These are phyloP conservation scores for Dione juno DNA, from an alignment of 2,888 invertebrate genomes.

Conservation along the genomic window DNA sequence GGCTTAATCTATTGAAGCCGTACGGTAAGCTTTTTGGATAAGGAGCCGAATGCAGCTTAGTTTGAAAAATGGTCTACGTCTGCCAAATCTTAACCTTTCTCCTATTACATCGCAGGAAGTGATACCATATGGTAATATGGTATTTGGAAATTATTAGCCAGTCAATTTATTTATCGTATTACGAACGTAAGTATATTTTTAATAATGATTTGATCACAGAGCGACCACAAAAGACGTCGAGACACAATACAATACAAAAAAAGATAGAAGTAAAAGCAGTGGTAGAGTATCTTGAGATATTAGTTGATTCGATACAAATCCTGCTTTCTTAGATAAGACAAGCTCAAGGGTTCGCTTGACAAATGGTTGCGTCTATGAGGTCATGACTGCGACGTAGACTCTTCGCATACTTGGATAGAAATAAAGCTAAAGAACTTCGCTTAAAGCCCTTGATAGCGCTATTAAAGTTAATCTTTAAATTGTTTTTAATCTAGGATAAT, in stretches of 20 bases:
- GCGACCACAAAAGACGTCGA: not conserved
- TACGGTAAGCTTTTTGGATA: constrained; percentile 5
- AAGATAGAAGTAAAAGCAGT: constrained; percentile 8
- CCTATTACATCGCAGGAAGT: not conserved
- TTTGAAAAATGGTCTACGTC: constrained; percentile 21
- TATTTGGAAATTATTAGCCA: not conserved
- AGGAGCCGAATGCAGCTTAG: not conserved
- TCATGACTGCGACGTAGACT: constrained; percentile 52
- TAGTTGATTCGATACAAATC: constrained; percentile 65
- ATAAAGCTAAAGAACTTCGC: constrained; percentile 24
- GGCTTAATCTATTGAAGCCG: not conserved
- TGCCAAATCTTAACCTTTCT: constrained; percentile 1
- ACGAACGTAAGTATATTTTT: not conserved
- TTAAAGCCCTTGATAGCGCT: constrained; percentile 19
- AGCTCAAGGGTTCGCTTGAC: constrained; percentile 72
- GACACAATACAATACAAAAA: constrained; percentile 8
- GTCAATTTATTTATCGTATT: not conserved
- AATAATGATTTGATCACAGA: constrained; percentile 12
- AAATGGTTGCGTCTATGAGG: constrained; percentile 69
- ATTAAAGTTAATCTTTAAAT: constrained; percentile 35
- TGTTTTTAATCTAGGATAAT: constrained; percentile 28
- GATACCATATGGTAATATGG: not conserved
- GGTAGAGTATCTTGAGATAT: constrained; percentile 52
- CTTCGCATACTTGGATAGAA: constrained; percentile 35
- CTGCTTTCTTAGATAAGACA: constrained; percentile 72